Base-by-base conservation (phyloP, 2,113 vertebrate genomes). In the Ancistrus triradiatus region DNA sequence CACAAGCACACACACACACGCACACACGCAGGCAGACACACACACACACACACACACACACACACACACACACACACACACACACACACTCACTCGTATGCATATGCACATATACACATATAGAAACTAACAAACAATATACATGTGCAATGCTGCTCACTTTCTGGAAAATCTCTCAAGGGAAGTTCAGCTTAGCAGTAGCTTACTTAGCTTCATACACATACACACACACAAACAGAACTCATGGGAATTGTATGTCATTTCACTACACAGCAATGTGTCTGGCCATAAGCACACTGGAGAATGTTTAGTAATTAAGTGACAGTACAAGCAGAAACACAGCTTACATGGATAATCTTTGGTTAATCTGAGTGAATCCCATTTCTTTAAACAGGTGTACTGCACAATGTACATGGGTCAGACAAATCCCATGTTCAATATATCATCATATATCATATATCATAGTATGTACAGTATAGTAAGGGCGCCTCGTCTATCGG, bases 161-260 rank as follows among this genome's bases (percentile, higher is more conserved):
- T 33, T 24, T 15, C 28, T 43, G 65, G 24, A 46, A 69, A 55
- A 55, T 75, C 42, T 51, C 51, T 50, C 59, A 52, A 33, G 55
- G 35, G 47, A 42, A 4, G 3, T 31, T 31, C 7, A 42, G 24
- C 17, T 14, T 9, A 7, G 13, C 13, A 62, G 70, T 49, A 51
- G 59, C 46, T 52, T 31, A 4, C 27, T 62, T 53, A 56, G 62
- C 31, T 49, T 64, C 50, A 37, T 57, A 55, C 27, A 49, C 14
- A 25, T 48, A 68, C 6, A 59, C 50, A 37, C 58, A 55, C 27
- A 49, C 14, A 25, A 48, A 68, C 6, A 59, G n/a, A 18, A 59
- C 63, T 59, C 53, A 46, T 35, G 47, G 63, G 78, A 80, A 66
- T 60, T 64, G 66, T 57, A 76, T 73, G 71, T 47, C 70, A 56